phyloP scores from a whole-genome alignment of 1,140 invertebrate genomes.

The Eciton burchellii region DNA sequence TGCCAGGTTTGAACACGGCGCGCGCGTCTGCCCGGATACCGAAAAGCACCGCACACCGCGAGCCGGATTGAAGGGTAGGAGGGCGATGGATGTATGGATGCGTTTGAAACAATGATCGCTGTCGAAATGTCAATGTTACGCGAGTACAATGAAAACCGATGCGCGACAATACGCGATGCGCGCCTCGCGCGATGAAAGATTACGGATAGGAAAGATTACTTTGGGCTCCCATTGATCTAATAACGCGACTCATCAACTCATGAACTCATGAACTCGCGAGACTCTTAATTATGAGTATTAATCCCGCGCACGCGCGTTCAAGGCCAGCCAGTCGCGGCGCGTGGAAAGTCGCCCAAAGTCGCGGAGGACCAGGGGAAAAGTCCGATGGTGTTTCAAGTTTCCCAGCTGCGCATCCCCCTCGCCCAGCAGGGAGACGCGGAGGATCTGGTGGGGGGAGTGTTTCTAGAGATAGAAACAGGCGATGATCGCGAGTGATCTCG shows the following conservation, averaged over 20 bases:
- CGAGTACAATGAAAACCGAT: conserved; percentile 13
- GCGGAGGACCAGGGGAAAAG: conserved; percentile 14
- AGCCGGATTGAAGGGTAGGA: too few species aligned
- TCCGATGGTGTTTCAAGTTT: conserved; percentile 35
- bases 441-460: too few species aligned
- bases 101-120: not conserved
- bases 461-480: conserved; percentile 28
- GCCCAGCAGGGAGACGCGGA: too few species aligned
- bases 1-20: not conserved
- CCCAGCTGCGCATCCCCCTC: not conserved
- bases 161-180: not conserved
- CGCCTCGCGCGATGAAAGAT: conserved; percentile 41
- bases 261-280: not conserved
- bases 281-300: conserved; percentile 60
- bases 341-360: conserved; percentile 44
- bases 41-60: not conserved
- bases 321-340: conserved; percentile 33
- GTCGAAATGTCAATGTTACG: not conserved
- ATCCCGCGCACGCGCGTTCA: conserved; percentile 40
- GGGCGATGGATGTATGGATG: not conserved
- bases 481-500: conserved; percentile 17
- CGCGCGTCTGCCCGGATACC: not conserved
- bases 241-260: conserved; percentile 40
- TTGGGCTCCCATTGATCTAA: conserved; percentile 52
- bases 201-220: conserved; percentile 26